A percentile compares a stretch with the other conserved stretches of the same genome.
These are phyloP conservation scores for Helobdella robusta DNA, from an alignment of 2,888 invertebrate genomes.

Conservation along the genomic window DNA sequence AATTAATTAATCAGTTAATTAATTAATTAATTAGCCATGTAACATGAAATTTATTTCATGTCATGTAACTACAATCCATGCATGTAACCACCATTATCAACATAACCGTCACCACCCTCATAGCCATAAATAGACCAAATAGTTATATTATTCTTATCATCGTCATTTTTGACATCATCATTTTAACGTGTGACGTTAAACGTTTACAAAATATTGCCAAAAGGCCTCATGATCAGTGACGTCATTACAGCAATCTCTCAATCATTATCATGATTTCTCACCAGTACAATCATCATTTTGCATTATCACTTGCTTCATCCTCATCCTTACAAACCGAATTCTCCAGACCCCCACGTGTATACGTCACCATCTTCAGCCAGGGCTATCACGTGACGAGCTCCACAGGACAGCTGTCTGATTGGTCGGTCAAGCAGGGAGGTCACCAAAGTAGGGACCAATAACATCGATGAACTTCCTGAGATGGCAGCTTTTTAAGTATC, in stretches of 20 bases:
- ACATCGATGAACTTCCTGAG: too few relatives aligned
- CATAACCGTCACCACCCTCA: not conserved
- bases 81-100: not conserved
- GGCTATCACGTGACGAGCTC: slow-evolving; percentile 45
- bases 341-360: slow-evolving; percentile 48
- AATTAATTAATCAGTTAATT: too few relatives aligned
- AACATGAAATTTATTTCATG: too few relatives aligned
- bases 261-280: too few relatives aligned
- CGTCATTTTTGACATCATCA: not conserved
- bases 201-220: not conserved
- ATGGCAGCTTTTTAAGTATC: too few relatives aligned
- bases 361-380: slow-evolving; percentile 43
- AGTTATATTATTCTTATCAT: not conserved
- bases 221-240: not conserved
- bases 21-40: too few relatives aligned
- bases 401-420: slow-evolving; percentile 44
- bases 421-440: slow-evolving; percentile 38
- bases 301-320: not conserved
- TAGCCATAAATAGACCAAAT: too few relatives aligned
- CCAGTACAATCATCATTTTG: too few relatives aligned
- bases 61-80: not conserved
- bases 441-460: slow-evolving; percentile 39
- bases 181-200: too few relatives aligned
- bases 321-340: slow-evolving; percentile 41
- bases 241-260: too few relatives aligned